Conservation (phyloP, 64 coral and sea anemone genomes). For the Stichodactyla helianthus region DNA sequence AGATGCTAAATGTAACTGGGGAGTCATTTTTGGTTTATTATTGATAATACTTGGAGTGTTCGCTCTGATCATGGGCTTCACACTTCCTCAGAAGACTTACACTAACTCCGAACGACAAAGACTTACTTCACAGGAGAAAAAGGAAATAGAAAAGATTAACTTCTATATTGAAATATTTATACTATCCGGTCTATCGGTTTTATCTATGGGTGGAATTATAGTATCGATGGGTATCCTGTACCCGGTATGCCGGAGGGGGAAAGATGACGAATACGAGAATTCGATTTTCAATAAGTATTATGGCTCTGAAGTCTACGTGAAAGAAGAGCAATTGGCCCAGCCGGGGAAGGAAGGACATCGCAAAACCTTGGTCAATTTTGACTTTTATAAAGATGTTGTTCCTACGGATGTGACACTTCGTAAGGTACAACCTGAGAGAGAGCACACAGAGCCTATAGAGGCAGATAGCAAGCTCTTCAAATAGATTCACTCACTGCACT, state of each 20-base stretch:
- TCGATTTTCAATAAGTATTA: constrained; percentile 33
- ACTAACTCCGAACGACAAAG: not conserved
- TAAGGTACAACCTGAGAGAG: constrained; percentile 61
- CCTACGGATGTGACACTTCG: constrained; percentile 56
- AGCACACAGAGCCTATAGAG: not conserved
- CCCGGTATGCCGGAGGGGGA: constrained; percentile 40
- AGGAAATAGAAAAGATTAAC: constrained; percentile 39
- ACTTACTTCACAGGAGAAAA: constrained; percentile 32
- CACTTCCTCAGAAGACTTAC: constrained; percentile 50
- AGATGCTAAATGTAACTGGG: constrained; percentile 57
- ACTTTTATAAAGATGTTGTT: constrained; percentile 72
- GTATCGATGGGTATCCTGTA: constrained; percentile 55
- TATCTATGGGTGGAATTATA: constrained; percentile 62
- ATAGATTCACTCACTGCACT: not conserved
- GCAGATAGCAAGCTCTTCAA: not conserved
- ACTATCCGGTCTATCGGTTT: constrained; percentile 60
- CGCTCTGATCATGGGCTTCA: constrained; percentile 71
- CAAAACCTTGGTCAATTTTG: constrained; percentile 40
- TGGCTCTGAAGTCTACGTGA: constrained; percentile 74
- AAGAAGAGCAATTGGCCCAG: constrained; percentile 48
- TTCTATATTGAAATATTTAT: constrained; percentile 71
- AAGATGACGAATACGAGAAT: constrained; percentile 17
- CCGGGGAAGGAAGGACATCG: constrained; percentile 2
- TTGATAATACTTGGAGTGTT: constrained; percentile 65
- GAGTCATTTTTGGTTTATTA: constrained; percentile 50